Evolutionary conservation across 2,113 vertebrate species (phyloP), one percentile per base, ranked within the genome.

Genomic region (Sebastes schlegelii): DNA sequence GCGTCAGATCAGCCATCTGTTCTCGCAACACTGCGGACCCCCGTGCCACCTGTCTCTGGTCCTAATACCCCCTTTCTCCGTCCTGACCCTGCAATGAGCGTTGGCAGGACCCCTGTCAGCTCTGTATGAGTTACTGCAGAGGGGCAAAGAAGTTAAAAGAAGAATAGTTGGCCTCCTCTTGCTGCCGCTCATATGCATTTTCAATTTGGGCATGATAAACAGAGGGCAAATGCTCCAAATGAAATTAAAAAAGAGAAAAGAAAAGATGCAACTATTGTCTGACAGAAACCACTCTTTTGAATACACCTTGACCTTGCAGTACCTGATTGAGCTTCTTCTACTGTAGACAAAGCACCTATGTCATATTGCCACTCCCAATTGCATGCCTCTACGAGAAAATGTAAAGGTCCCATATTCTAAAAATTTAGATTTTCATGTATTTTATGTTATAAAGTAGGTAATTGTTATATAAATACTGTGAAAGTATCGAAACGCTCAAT

Each of bases 1-100:
- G 62, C 60, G 51, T 88, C 88, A 77, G 88, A 88, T 81, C 83
- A 72, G 88, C 94, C 94, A 93, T 93, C 94, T 94, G 93, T 79
- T 91, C 82, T 64, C 79, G 72, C 60, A 60, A 46, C 84, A 14
- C 79, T 23, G 42, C 9, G 55, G 73, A 73, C 3, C 82, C 76
- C 74, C 13, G 55, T 72, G 69, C 91, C 93, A 92, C 92, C 92
- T 93, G 93, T 87, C 90, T 79, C 86, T 85, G 58, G 13, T 77
- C 74, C 66, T 86, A 83, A 89, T 77, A 67, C 86, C 83, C 34
- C 82, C 80, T 77, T 83, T 77, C 74, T 88, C 81, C 51, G 52
- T 13, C 81, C 66, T 89, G 90, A 92, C 88, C 91, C 86, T 10
- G 49, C 82, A 1, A 42, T 46, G 21, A 86, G 75, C 46, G 64